Evolutionary conservation across 2,113 vertebrate genomes (phyloP), one percentile per base, ranked within the genome.

Genomic region (Cynocephalus volans): DNA sequence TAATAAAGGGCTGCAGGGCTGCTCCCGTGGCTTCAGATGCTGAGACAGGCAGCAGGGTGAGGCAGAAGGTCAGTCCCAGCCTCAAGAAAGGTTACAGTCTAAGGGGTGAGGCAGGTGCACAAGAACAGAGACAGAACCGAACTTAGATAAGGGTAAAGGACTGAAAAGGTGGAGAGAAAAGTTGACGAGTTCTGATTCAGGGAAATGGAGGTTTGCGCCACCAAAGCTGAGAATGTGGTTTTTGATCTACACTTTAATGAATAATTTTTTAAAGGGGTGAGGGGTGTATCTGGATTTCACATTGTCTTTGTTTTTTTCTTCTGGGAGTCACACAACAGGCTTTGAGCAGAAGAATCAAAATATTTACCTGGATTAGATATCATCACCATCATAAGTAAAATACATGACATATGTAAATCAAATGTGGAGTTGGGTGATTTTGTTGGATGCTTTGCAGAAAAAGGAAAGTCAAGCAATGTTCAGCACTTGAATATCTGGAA

Each of bases 291-390:
- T 70, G 75, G 67, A 17, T 79, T 19, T 82, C n/a, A 67, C 15
- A 36, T 6, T 5, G 3, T 26, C 9, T 54, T 89, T 96, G 14
- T 6, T 5, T 92, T 89, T 83, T 87, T 54, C n/a, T 24, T 93
- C 24, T 64, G 31, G 14, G 33, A 58, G 2, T 24, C 48, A 73
- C 33, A 76, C 41, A 60, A 23, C n/a, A 82, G 58, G 64, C 50
- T 52, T 67, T 52, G 56, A 83, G 36, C 24, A 72, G 56, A 95
- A 77, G 62, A 81, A 48, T 13, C 21, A 70, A 96, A 79, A 41
- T 54, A 65, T 14, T 41, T 73, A 10, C 33, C 45, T 70, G 24
- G 13, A 33, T 50, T 76, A 75, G 54, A 26, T 50, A 23, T 45
- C 67, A 33, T 54, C 36, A 41, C 14, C 1, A 8, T 52, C 12